Evolutionary conservation across 2,113 vertebrate genomes (phyloP).

Genomic region (Synodontis membranacea): DNA sequence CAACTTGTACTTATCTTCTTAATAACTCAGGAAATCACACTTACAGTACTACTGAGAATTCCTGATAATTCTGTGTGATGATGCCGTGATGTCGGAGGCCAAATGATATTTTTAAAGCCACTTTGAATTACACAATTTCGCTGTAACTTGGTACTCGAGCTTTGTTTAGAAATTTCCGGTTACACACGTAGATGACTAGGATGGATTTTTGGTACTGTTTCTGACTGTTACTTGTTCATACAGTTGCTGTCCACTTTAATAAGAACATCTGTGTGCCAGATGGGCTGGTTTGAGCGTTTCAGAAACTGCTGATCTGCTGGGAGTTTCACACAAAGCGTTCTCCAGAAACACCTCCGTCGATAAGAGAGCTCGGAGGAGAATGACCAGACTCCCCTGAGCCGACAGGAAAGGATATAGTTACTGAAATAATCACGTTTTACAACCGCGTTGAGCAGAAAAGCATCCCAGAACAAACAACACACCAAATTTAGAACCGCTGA

Average conservation of each 20-base stretch:
- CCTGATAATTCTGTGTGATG: not conserved
- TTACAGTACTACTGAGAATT: not conserved
- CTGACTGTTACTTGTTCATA: not conserved
- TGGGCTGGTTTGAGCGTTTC: not conserved
- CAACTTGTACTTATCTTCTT: not conserved
- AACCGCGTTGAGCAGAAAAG: not conserved
- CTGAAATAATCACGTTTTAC: too few species aligned
- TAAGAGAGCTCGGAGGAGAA: not conserved
- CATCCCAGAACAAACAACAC: too few species aligned
- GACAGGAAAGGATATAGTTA: not conserved
- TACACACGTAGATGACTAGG: not conserved
- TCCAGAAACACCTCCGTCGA: not conserved
- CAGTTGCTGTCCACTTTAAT: too few species aligned
- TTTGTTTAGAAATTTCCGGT: not conserved
- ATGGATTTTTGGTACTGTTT: not conserved
- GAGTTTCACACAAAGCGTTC: not conserved
- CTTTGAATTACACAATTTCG: not conserved
- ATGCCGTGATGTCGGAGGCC: too few species aligned
- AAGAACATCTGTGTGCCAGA: not conserved
- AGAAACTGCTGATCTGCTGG: not conserved
- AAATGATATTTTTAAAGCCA: not conserved
- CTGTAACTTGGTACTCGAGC: not conserved
- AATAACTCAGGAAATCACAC: not conserved
- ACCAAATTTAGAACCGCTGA: too few species aligned
- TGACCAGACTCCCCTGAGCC: too few species aligned